Percentiles rank a stretch among this genome's conserved stretches.
These are phyloP conservation scores for Lophius piscatorius DNA, from an alignment of 2,113 vertebrate species.

Conservation along the genomic window DNA sequence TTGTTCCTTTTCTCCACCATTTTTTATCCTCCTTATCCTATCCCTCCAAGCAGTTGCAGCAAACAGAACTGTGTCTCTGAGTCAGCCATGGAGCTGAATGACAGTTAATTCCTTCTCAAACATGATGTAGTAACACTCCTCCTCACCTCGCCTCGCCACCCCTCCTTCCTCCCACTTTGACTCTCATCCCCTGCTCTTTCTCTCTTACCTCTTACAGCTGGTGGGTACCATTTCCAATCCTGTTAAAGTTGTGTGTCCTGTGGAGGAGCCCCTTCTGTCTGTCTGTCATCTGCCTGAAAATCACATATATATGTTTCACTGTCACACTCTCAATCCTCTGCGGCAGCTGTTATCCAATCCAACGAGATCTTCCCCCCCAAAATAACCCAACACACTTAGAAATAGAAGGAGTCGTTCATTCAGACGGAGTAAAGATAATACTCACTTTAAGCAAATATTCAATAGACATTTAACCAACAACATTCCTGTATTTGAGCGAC, in stretches of 20 bases:
- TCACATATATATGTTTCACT: slow-evolving; percentile 63
- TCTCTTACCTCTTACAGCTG: slow-evolving; percentile 63
- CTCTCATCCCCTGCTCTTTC: slow-evolving; percentile 62
- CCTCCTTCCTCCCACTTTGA: slow-evolving; percentile 56
- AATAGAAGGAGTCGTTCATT: slow-evolving; percentile 22
- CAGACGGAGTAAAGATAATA: not conserved
- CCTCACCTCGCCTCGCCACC: slow-evolving; percentile 14
- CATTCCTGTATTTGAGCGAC: not conserved
- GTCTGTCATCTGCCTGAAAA: slow-evolving; percentile 62
- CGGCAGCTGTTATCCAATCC: slow-evolving; percentile 55
- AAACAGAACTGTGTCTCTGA: slow-evolving; percentile 26
- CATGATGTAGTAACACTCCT: slow-evolving; percentile 22
- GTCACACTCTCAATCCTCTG: slow-evolving; percentile 45
- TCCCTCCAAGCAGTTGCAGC: slow-evolving; percentile 17
- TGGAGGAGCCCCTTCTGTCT: slow-evolving; percentile 61
- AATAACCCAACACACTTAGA: slow-evolving; percentile 32
- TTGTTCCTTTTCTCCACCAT: slow-evolving; percentile 14
- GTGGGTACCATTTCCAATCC: slow-evolving; percentile 74
- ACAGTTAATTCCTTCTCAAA: slow-evolving; percentile 42
- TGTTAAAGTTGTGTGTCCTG: slow-evolving; percentile 71
- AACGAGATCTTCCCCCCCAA: slow-evolving; percentile 14
- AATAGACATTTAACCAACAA: not conserved
- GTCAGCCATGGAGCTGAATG: slow-evolving; percentile 42
- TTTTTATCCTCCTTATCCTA: slow-evolving; percentile 17
- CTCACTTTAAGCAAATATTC: not conserved